A percentile compares a stretch with the other conserved stretches of the same genome.
These are phyloP conservation scores for Chymomyza costata DNA, from an alignment of 1,140 invertebrate species.

Conservation along the genomic window DNA sequence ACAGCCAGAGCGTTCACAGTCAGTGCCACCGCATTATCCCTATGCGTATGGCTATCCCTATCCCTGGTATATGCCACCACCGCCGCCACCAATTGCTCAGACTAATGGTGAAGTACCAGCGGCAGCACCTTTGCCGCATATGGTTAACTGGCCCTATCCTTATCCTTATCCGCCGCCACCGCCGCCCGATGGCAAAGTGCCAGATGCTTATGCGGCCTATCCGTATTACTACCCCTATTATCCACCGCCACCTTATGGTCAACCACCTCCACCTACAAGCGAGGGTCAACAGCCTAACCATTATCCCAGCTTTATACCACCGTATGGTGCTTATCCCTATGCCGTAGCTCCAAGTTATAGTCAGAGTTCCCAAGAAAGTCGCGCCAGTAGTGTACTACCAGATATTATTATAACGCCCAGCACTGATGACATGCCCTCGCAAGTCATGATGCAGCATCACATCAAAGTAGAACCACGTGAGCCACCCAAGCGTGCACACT, in stretches of 20 bases:
- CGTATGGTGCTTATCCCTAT: conserved; percentile 57
- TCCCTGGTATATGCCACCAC: conserved; percentile 62
- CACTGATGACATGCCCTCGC: conserved; percentile 64
- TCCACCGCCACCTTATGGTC: conserved; percentile 42
- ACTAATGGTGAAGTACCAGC: conserved; percentile 14
- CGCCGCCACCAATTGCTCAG: conserved; percentile 7
- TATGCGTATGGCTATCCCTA: conserved; percentile 61
- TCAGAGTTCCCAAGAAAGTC: conserved; percentile 52
- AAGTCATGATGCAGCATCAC: conserved; percentile 65
- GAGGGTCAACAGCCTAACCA: conserved; percentile 1
- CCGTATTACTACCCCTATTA: conserved; percentile 65
- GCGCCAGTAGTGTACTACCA: conserved; percentile 60
- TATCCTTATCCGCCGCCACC: conserved; percentile 53
- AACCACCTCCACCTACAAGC: conserved; percentile 17
- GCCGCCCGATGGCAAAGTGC: conserved; percentile 31
- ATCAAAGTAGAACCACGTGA: conserved; percentile 57
- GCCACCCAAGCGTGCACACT: conserved; percentile 50
- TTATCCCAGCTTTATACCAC: conserved; percentile 50
- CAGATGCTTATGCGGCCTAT: conserved; percentile 46
- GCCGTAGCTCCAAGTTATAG: conserved; percentile 63
- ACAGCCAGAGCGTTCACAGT: conserved; percentile 43
- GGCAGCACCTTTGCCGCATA: conserved; percentile 3
- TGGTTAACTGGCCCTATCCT: conserved; percentile 51
- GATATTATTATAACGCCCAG: conserved; percentile 71
- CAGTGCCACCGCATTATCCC: conserved; percentile 58